These are phyloP conservation scores for Drosophila lacteicornis DNA, from an alignment of 1,140 invertebrate genomes.

Conservation along the genomic window DNA sequence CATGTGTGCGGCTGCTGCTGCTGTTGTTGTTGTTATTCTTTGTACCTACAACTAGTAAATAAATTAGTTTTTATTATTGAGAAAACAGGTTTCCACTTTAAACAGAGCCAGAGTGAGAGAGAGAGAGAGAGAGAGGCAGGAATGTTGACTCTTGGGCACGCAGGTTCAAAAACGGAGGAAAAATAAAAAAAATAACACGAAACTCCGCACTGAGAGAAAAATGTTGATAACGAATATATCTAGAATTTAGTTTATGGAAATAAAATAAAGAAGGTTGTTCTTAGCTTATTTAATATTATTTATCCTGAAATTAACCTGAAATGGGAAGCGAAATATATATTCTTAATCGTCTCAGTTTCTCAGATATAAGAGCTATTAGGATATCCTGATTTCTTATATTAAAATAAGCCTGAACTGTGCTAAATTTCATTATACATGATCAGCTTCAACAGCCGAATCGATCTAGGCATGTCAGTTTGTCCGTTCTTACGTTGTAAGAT, in stretches of 20 bases:
- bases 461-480: neutral
- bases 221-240: neutral
- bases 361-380: no score
- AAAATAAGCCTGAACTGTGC: no score
- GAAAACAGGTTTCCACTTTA: conserved; percentile 69
- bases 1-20: conserved; percentile 8
- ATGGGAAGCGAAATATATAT: neutral
- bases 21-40: conserved; percentile 52
- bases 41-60: conserved; percentile 81
- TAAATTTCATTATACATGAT: neutral
- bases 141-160: conserved; percentile 49
- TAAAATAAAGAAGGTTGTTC: neutral
- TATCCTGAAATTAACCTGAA: neutral
- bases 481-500: no score
- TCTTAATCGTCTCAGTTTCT: neutral
- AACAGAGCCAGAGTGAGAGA: conserved; percentile 24
- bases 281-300: neutral
- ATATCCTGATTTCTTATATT: no score
- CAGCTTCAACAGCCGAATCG: neutral
- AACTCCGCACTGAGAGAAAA: conserved; percentile 10
- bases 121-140: conserved; percentile 14
- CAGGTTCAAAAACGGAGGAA: conserved; percentile 49
- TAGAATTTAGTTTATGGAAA: neutral
- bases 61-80: conserved; percentile 82
- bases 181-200: neutral